Conservation (phyloP, 2,797 vertebrate species). For the Melanogrammus aeglefinus region DNA sequence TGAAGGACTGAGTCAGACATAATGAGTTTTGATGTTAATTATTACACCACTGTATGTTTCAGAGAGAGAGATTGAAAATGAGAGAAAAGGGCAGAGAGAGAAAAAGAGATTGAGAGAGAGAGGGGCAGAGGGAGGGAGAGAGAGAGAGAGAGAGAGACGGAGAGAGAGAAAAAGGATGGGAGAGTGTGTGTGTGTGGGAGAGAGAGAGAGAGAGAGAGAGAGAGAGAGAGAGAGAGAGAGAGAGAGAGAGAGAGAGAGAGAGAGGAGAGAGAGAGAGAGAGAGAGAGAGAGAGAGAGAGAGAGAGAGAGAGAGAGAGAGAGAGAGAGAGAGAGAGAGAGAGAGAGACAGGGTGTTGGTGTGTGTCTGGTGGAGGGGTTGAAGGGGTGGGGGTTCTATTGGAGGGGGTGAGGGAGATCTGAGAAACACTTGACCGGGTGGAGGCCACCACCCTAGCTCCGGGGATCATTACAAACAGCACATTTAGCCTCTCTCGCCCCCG, state of each 20-base stretch:
- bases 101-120: background rate
- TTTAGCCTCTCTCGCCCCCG: slow-evolving; percentile 52
- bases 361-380: slow-evolving; percentile 32
- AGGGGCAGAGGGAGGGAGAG: too few relatives aligned
- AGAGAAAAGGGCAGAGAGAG: background rate
- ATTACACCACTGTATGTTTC: too few relatives aligned
- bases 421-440: slow-evolving; percentile 61
- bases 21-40: too few relatives aligned
- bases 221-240: too few relatives aligned
- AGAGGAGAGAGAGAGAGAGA: too few relatives aligned
- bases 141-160: too few relatives aligned
- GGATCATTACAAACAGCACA: slow-evolving; percentile 62
- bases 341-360: slow-evolving; percentile 20
- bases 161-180: too few relatives aligned
- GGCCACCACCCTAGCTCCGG: slow-evolving; percentile 38
- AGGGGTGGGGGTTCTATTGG: background rate
- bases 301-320: background rate
- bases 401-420: slow-evolving; percentile 46
- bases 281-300: background rate
- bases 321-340: slow-evolving; percentile 1
- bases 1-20: too few relatives aligned
- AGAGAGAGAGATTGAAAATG: background rate
- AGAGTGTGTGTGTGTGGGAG: too few relatives aligned
- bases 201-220: too few relatives aligned
- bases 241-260: too few relatives aligned